These are phyloP conservation scores for Sylvia borin DNA, from an alignment of 2,797 vertebrate genomes.

Conservation along the genomic window DNA sequence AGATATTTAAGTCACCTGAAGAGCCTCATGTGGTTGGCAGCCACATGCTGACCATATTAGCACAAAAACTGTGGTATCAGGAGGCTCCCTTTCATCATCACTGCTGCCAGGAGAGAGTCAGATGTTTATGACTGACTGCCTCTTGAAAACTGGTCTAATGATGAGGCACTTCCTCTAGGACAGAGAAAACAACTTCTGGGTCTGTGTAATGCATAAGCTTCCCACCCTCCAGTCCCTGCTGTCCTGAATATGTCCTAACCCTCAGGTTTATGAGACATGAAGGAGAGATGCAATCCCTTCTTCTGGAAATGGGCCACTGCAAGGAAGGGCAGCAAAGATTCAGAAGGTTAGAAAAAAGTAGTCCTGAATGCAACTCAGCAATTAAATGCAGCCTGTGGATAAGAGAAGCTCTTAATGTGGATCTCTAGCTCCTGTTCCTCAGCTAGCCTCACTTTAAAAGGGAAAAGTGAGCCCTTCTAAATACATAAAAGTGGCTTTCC, in stretches of 20 bases:
- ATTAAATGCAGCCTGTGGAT: neutral
- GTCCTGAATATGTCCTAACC: neutral
- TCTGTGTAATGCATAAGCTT: neutral
- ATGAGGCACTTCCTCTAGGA: neutral
- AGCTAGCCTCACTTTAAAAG: neutral
- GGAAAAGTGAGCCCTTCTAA: neutral
- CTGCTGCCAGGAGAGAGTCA: neutral
- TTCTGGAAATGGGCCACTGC: neutral
- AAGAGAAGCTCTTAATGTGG: neutral
- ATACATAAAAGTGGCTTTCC: neutral
- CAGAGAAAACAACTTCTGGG: neutral
- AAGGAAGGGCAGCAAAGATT: neutral
- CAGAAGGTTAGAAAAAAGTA: neutral
- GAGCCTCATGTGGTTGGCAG: neutral
- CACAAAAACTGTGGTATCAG: neutral
- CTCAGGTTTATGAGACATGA: neutral
- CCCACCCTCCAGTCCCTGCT: neutral
- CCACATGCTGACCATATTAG: neutral
- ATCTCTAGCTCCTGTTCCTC: neutral
- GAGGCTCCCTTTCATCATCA: neutral
- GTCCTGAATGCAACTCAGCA: neutral
- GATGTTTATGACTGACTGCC: neutral
- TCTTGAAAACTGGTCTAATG: neutral
- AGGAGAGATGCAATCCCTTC: neutral
- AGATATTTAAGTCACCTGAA: neutral